Percentiles rank a stretch among this genome's conserved stretches.
Evolutionary conservation across 2,113 vertebrate species (phyloP).

Genomic region (Leptosomus discolor): DNA sequence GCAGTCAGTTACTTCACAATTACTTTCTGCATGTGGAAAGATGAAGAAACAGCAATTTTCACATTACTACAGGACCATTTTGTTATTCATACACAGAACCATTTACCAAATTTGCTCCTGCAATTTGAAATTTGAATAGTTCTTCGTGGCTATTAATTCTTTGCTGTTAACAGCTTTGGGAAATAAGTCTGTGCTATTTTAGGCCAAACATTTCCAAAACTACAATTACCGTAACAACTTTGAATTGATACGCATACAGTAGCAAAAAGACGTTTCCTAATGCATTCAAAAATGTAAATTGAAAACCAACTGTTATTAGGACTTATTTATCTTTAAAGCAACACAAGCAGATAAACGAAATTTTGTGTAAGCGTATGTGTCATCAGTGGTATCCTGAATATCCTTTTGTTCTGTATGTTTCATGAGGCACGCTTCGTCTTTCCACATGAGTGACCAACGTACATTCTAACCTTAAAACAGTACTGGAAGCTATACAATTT

Average conservation of each 20-base stretch:
- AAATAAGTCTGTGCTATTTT: background rate
- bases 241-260: background rate
- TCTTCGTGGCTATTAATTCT: background rate
- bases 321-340: constrained; percentile 36
- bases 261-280: background rate
- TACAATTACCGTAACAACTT: background rate
- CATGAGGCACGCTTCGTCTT: background rate
- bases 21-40: background rate
- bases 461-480: background rate
- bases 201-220: background rate
- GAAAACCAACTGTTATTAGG: background rate
- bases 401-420: background rate
- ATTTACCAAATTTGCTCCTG: background rate
- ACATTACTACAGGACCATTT: background rate
- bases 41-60: background rate
- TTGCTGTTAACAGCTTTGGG: background rate
- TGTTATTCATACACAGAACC: background rate
- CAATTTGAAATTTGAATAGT: background rate
- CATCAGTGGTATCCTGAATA: background rate
- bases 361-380: background rate
- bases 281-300: constrained; percentile 16
- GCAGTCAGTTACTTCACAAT: background rate
- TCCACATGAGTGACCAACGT: background rate
- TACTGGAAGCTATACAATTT: background rate
- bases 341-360: constrained; percentile 6